Evolutionary conservation across 2,797 vertebrate genomes (phyloP).

Genomic region (Gymnoscopelus microlampas): DNA sequence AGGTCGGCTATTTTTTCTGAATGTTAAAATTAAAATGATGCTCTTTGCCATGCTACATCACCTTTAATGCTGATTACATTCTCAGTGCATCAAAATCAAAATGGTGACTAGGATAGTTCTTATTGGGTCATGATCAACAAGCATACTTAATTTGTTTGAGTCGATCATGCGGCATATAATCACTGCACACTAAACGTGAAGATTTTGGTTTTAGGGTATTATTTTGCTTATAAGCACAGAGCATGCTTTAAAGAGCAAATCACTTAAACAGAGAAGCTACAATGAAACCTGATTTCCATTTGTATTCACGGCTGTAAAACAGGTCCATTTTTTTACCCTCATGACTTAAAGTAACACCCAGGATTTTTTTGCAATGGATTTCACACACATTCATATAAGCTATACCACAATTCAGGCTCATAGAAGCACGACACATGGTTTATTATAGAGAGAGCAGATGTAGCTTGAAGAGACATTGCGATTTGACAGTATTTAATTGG

Average conservation of each 20-base stretch:
- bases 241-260: constrained; percentile 45
- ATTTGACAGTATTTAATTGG: constrained; percentile 85
- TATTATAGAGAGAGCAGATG: constrained; percentile 74
- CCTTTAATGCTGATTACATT: constrained; percentile 74
- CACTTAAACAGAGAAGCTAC: constrained; percentile 22
- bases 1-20: too few species aligned
- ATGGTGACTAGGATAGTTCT: constrained; percentile 53
- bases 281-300: constrained; percentile 47
- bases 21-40: constrained; percentile 65
- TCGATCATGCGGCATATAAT: constrained; percentile 47
- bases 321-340: constrained; percentile 5
- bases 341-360: too few species aligned
- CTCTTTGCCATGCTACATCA: constrained; percentile 73
- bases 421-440: constrained; percentile 64
- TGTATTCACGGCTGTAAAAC: constrained; percentile 50
- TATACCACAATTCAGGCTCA: constrained; percentile 48
- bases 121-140: constrained; percentile 54
- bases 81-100: constrained; percentile 71
- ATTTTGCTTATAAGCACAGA: constrained; percentile 45
- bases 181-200: constrained; percentile 33
- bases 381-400: constrained; percentile 52
- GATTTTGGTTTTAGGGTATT: constrained; percentile 38
- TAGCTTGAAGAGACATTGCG: constrained; percentile 71
- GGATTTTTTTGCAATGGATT: constrained; percentile 38
- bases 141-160: constrained; percentile 47